Base-by-base conservation (phyloP, 2,888 invertebrate species). In the Lysandra coridon region DNA sequence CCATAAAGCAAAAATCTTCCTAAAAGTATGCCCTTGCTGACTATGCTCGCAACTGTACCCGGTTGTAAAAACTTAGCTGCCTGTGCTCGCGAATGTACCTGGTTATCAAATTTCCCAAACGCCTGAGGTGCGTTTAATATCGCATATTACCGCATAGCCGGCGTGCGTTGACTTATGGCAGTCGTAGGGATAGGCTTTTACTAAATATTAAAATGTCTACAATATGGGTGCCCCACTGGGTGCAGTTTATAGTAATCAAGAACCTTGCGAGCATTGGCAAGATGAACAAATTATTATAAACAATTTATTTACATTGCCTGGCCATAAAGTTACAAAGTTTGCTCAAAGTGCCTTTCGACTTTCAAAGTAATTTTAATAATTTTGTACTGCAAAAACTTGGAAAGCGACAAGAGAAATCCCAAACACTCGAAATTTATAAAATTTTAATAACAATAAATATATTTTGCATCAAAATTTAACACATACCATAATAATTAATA, bases 41-140 rank as follows among this genome's bases (percentile, higher is more conserved):
- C 37, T 37, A 37, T 37, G 37, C 5, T 12, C 49, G 49, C 49
- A 12, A 49, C 49, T 49, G 49, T 49, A 49, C 49, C 10, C 1
- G 2, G 49, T 49, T 49, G 12, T 49, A 49, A 64, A 33, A 64
- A 64, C 30, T 64, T 64, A 10, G 30, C 33, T 33, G 33, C 4
- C 14, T 33, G 5, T 33, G 33, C 14, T 30, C 14, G 69, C 69
- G 33, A 14, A 4, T 73, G 37, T 33, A 40, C 17, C 73, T 40
- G 40, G 23, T 75, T 75, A 75, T 75, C 75, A 23, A 75, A 75
- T 75, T 76, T 76, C 76, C 49, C 53, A 57, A 53, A 76, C 53
- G 76, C 76, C 76, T 53, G 53, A 76, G 76, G 76, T 76, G 76
- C 30, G 57, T 76, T 75, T 44, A 76, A 76, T 76, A 53, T 57